Conservation (phyloP, 2,888 invertebrate genomes). For the Rhopalosiphum nymphaeae region DNA sequence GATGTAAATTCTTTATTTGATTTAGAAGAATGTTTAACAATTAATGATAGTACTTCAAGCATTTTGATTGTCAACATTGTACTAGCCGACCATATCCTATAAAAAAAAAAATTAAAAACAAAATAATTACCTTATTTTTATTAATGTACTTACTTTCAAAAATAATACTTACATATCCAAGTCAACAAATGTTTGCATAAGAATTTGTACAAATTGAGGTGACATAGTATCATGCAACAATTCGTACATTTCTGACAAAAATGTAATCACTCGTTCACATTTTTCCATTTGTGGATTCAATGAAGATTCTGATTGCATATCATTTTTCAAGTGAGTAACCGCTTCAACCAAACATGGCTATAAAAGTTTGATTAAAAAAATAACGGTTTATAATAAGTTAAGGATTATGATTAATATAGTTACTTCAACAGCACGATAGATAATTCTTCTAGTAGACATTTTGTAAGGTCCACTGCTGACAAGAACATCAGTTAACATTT, state of each 20-base stretch:
- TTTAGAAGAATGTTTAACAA: slow-evolving; percentile 61
- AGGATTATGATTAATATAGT: neutral
- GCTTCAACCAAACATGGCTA: slow-evolving; percentile 62
- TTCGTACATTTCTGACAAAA: slow-evolving; percentile 62
- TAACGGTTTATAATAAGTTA: neutral
- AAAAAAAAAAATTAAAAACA: neutral
- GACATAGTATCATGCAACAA: slow-evolving; percentile 61
- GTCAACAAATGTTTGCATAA: slow-evolving; percentile 61
- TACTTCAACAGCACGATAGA: slow-evolving; percentile 59
- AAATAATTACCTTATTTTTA: neutral
- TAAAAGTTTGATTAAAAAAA: neutral
- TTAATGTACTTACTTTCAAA: neutral
- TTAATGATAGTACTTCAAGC: slow-evolving; percentile 60
- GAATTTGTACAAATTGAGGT: slow-evolving; percentile 61
- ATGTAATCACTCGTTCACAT: slow-evolving; percentile 56
- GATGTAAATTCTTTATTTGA: slow-evolving; percentile 61
- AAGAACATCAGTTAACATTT: slow-evolving; percentile 62
- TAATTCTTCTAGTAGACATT: slow-evolving; percentile 62
- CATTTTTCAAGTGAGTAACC: slow-evolving; percentile 52
- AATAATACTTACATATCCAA: slow-evolving; percentile 53
- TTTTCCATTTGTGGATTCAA: slow-evolving; percentile 46
- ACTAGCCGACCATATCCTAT: slow-evolving; percentile 55
- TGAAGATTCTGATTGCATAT: slow-evolving; percentile 44
- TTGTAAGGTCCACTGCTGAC: slow-evolving; percentile 56
- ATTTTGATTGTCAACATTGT: slow-evolving; percentile 57